These are phyloP conservation scores for Pycnomerus fuliginosus DNA, from an alignment of 2,888 invertebrate genomes.

Conservation along the genomic window DNA sequence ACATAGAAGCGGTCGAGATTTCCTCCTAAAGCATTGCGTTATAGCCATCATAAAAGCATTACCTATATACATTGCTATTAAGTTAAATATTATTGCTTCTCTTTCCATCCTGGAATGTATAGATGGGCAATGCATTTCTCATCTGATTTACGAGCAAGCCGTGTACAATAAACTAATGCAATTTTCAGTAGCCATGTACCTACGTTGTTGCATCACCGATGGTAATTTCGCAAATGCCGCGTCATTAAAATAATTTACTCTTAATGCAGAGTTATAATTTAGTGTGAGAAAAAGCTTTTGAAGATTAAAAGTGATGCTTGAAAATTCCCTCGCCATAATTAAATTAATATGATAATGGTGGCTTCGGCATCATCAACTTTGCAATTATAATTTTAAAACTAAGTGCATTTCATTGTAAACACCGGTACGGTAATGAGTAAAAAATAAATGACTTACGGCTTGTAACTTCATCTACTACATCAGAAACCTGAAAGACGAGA, in stretches of 20 bases:
- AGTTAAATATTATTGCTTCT: conserved; percentile 46
- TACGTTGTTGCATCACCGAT: too few relatives aligned
- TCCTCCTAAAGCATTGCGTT: conserved; percentile 35
- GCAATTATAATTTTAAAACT: conserved; percentile 3
- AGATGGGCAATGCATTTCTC: conserved; percentile 37
- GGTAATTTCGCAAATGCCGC: too few relatives aligned
- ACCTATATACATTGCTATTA: conserved; percentile 47
- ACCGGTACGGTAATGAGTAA: conserved; percentile 13
- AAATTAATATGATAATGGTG: neutral
- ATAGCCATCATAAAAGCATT: conserved; percentile 46
- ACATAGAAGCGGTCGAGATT: conserved; percentile 29
- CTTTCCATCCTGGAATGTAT: conserved; percentile 27
- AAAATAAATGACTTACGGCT: conserved; percentile 23
- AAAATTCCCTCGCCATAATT: conserved; percentile 1
- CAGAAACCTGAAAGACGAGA: conserved; percentile 27
- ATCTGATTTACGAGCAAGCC: conserved; percentile 35
- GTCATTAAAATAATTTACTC: conserved; percentile 19
- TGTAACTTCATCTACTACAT: conserved; percentile 28
- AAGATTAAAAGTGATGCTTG: neutral
- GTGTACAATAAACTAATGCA: conserved; percentile 41
- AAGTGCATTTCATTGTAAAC: conserved; percentile 12
- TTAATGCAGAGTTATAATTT: conserved; percentile 3
- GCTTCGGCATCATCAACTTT: conserved; percentile 8
- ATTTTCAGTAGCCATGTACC: conserved; percentile 40
- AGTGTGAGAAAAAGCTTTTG: too few relatives aligned